Conservation (phyloP, 2,797 vertebrate genomes). For the Triplophysa bombifrons region DNA sequence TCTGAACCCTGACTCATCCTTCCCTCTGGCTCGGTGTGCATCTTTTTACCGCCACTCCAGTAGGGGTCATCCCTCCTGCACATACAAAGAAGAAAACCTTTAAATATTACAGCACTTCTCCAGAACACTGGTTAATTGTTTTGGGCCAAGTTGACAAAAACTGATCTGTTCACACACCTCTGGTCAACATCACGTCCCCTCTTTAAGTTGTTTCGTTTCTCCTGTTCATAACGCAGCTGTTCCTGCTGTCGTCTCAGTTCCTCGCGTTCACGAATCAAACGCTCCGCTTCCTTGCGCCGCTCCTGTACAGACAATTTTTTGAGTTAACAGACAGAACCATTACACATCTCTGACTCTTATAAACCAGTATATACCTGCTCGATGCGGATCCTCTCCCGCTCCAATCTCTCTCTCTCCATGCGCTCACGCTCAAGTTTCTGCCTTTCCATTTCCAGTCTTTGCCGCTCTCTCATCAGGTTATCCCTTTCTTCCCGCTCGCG, state of each 20-base stretch:
- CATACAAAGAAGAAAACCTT: neutral
- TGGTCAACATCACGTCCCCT: constrained; percentile 93
- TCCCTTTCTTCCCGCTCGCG: constrained; percentile 94
- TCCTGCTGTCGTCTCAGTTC: constrained; percentile 95
- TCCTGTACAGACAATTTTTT: constrained; percentile 75
- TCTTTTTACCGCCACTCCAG: constrained; percentile 94
- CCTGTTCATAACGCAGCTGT: constrained; percentile 95
- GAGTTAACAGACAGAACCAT: neutral
- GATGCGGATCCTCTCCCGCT: constrained; percentile 92
- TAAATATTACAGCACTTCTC: no score
- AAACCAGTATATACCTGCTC: constrained; percentile 83
- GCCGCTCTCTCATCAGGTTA: constrained; percentile 86
- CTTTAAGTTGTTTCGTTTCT: constrained; percentile 94
- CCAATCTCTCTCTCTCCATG: constrained; percentile 92
- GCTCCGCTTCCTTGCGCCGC: constrained; percentile 93
- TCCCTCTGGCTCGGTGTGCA: constrained; percentile 85
- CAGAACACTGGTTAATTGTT: no score
- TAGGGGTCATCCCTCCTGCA: constrained; percentile 90
- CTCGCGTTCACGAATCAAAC: constrained; percentile 93
- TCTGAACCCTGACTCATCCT: constrained; percentile 88
- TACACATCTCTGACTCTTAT: neutral
- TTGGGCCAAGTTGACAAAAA: neutral
- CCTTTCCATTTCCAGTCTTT: constrained; percentile 91
- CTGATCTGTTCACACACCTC: constrained; percentile 72
- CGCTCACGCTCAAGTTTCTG: constrained; percentile 86